These are phyloP conservation scores for Athalia rosae DNA, from an alignment of 2,888 invertebrate species.

Conservation along the genomic window DNA sequence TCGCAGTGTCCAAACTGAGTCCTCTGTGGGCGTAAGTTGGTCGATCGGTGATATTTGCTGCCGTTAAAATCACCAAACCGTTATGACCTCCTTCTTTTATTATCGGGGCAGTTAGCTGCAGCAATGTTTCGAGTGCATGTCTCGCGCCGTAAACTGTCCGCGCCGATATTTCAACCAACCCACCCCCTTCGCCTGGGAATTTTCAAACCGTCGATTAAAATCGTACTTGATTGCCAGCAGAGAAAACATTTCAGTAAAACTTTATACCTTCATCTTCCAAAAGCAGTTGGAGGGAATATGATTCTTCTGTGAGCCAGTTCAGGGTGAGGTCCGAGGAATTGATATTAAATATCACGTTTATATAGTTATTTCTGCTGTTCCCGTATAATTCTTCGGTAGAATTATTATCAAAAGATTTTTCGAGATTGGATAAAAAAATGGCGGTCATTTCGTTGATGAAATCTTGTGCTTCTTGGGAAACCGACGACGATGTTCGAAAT, in stretches of 20 bases:
- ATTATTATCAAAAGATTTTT: not conserved
- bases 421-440: not conserved
- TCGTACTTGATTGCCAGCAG: slow-evolving; percentile 72
- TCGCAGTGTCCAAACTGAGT: slow-evolving; percentile 89
- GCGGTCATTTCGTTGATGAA: slow-evolving; percentile 1
- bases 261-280: not conserved
- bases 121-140: slow-evolving; percentile 85
- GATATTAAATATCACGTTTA: slow-evolving; percentile 72
- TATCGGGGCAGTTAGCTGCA: slow-evolving; percentile 78
- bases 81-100: slow-evolving; percentile 63
- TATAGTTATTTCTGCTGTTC: too few species aligned
- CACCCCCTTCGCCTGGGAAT: slow-evolving; percentile 47
- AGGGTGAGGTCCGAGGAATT: slow-evolving; percentile 75
- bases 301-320: slow-evolving; percentile 82
- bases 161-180: slow-evolving; percentile 77
- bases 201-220: not conserved
- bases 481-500: slow-evolving; percentile 41
- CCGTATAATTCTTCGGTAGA: not conserved
- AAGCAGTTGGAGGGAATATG: slow-evolving; percentile 76
- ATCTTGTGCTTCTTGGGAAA: slow-evolving; percentile 28
- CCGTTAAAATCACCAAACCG: slow-evolving; percentile 79
- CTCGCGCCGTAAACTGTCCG: slow-evolving; percentile 83
- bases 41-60: slow-evolving; percentile 82
- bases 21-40: slow-evolving; percentile 92
- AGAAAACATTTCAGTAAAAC: not conserved